Conservation (phyloP, 2,888 invertebrate genomes). For the Drosophila siamana region DNA sequence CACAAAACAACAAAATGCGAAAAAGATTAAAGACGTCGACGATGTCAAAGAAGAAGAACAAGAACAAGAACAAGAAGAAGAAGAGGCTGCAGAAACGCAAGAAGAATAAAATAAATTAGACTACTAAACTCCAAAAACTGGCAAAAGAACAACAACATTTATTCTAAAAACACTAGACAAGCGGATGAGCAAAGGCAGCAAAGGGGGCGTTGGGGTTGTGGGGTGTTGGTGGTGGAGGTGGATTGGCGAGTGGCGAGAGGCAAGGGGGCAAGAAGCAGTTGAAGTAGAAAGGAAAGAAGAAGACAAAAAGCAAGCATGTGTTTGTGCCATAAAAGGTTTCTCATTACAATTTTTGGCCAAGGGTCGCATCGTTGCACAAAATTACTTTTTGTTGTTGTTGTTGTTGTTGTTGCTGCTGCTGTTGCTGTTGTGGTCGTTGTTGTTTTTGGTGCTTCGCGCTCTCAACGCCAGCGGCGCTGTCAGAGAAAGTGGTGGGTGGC, state of each 20-base stretch:
- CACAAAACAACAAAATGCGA: slow-evolving; percentile 40
- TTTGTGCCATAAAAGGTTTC: slow-evolving; percentile 77
- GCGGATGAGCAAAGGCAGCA: neutral
- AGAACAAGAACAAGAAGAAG: neutral
- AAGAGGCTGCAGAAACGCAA: slow-evolving; percentile 50
- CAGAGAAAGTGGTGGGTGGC: slow-evolving; percentile 28
- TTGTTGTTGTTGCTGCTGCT: slow-evolving; percentile 15
- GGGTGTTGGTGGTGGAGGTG: neutral
- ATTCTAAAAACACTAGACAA: slow-evolving; percentile 30
- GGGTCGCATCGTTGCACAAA: slow-evolving; percentile 79
- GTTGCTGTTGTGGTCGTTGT: slow-evolving; percentile 14
- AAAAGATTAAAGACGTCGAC: neutral
- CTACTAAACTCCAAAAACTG: slow-evolving; percentile 64
- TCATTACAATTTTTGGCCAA: slow-evolving; percentile 79
- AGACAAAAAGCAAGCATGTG: slow-evolving; percentile 73
- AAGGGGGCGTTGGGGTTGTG: neutral
- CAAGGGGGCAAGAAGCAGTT: neutral
- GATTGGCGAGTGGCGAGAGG: too few relatives aligned
- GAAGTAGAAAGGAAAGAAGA: slow-evolving; percentile 24
- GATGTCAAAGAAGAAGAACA: neutral
- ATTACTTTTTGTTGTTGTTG: slow-evolving; percentile 57
- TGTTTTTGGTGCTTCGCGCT: slow-evolving; percentile 48
- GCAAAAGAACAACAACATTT: slow-evolving; percentile 25
- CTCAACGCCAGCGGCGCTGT: slow-evolving; percentile 54
- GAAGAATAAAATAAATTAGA: slow-evolving; percentile 72